A percentile compares a stretch with the other conserved stretches of the same genome.
These are phyloP conservation scores for Chloroclystis v-ata DNA, from an alignment of 2,888 invertebrate genomes.

Conservation along the genomic window DNA sequence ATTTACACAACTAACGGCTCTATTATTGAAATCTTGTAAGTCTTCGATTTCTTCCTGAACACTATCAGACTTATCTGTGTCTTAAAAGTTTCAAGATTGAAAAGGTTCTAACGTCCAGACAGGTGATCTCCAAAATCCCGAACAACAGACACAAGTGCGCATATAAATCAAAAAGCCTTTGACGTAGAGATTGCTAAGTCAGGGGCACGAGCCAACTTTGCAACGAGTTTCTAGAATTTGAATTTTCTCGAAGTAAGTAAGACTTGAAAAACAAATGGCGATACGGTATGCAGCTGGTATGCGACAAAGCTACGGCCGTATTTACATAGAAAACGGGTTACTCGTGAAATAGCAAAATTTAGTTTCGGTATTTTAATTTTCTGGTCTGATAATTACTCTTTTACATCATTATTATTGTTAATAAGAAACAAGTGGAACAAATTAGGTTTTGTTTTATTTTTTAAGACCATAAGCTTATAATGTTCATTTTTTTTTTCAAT, in stretches of 20 bases:
- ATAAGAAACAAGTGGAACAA: too few species aligned
- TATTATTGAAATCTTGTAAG: too few species aligned
- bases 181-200: constrained; percentile 44
- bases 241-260: constrained; percentile 51
- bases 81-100: not conserved
- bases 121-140: constrained; percentile 17
- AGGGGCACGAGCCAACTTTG: constrained; percentile 39
- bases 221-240: constrained; percentile 53
- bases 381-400: too few species aligned
- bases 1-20: too few species aligned
- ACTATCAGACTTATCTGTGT: too few species aligned
- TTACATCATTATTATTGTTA: too few species aligned
- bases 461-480: too few species aligned
- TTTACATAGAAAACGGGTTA: constrained; percentile 8
- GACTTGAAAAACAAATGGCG: constrained; percentile 63
- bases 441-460: too few species aligned
- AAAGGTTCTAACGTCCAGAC: constrained; percentile 9
- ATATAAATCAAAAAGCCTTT: constrained; percentile 45
- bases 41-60: too few species aligned
- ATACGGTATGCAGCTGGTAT: constrained; percentile 51
- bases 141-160: constrained; percentile 24
- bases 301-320: constrained; percentile 52
- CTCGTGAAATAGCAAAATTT: too few species aligned
- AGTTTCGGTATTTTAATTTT: too few species aligned
- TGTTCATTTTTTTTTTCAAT: too few species aligned